Conservation (phyloP, 2,797 vertebrate species). For the Lophura swinhoii region DNA sequence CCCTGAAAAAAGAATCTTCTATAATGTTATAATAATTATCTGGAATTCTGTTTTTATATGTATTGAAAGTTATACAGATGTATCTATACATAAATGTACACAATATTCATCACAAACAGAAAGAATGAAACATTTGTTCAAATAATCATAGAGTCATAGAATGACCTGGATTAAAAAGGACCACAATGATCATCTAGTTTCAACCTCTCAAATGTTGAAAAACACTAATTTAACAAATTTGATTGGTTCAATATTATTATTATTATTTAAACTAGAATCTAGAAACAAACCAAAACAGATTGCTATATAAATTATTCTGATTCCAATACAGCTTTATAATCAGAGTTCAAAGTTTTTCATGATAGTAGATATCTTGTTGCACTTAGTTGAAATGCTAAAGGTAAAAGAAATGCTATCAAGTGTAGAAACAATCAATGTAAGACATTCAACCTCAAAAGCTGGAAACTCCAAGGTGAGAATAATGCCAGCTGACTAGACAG, state of each 20-base stretch:
- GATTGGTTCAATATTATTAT: not conserved
- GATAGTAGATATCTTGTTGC: not conserved
- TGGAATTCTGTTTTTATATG: not conserved
- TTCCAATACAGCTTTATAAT: not conserved
- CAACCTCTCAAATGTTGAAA: not conserved
- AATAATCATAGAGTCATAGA: not conserved
- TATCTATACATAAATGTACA: not conserved
- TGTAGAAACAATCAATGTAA: not conserved
- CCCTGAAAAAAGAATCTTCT: not conserved
- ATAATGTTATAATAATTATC: not conserved
- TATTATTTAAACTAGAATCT: not conserved
- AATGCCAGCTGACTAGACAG: not conserved
- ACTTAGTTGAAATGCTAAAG: not conserved
- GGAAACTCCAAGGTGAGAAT: not conserved
- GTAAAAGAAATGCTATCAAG: not conserved
- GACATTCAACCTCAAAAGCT: not conserved
- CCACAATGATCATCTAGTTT: too few species aligned
- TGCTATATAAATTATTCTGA: not conserved
- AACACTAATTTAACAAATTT: not conserved
- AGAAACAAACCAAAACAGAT: not conserved
- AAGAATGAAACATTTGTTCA: not conserved
- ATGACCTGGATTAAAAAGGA: too few species aligned
- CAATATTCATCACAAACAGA: not conserved
- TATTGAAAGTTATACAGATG: not conserved
- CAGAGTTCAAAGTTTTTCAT: not conserved